Evolutionary conservation across 1,140 invertebrate genomes (phyloP).

Genomic region (Drosophila rhopaloa): DNA sequence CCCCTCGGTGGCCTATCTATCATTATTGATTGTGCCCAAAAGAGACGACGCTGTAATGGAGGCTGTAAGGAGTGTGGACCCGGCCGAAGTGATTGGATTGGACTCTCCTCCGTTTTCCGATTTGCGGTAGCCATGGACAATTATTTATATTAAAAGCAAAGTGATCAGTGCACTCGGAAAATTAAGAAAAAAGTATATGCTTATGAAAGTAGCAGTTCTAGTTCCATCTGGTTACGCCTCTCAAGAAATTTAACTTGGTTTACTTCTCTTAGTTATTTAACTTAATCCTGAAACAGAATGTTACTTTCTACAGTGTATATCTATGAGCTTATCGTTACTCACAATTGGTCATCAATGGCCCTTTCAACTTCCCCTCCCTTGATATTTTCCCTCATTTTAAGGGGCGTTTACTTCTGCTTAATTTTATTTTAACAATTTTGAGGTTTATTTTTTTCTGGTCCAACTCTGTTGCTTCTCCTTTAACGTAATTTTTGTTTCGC

Average conservation of each 20-base stretch:
- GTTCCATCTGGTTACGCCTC: too few relatives aligned
- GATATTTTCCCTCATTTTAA: slow-evolving; percentile 12
- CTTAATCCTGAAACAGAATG: too few relatives aligned
- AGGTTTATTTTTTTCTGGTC: slow-evolving; percentile 20
- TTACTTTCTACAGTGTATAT: neutral
- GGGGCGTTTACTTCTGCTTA: slow-evolving; percentile 79
- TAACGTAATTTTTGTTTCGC: slow-evolving; percentile 53
- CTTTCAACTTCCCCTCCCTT: neutral
- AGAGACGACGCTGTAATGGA: slow-evolving; percentile 46
- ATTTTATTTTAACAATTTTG: slow-evolving; percentile 79
- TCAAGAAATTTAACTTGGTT: too few relatives aligned
- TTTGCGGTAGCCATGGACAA: slow-evolving; percentile 58
- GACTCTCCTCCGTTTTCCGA: slow-evolving; percentile 22
- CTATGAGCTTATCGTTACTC: neutral
- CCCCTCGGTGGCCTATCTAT: slow-evolving; percentile 56
- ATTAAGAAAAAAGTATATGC: neutral
- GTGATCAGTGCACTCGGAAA: slow-evolving; percentile 4
- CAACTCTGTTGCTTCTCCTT: slow-evolving; percentile 42
- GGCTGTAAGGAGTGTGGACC: slow-evolving; percentile 1
- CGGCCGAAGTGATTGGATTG: slow-evolving; percentile 11
- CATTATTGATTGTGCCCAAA: slow-evolving; percentile 79
- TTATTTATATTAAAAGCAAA: slow-evolving; percentile 73
- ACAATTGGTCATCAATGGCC: neutral
- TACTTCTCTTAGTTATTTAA: too few relatives aligned
- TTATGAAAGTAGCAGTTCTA: too few relatives aligned